Evolutionary conservation across 2,797 vertebrate species (phyloP), one percentile per base, ranked within the genome.

Genomic region (Melanogrammus aeglefinus): DNA sequence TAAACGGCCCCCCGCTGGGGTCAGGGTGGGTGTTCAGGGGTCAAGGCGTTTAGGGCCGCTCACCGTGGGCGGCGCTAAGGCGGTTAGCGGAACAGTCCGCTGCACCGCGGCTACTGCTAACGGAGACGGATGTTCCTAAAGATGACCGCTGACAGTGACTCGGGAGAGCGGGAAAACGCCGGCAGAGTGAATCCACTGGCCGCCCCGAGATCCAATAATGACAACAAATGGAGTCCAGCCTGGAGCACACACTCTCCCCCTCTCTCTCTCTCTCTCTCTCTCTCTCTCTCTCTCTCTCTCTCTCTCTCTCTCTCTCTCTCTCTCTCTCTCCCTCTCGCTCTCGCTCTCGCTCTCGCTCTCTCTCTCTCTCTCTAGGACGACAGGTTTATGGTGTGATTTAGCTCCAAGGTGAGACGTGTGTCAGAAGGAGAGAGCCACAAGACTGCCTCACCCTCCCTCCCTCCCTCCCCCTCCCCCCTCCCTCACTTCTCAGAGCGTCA

Each of bases 391-490:
- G 76, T 77, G 44, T 79, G 80, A 85, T 85, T 83, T 74, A 78
- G 14, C 84, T 82, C 80, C 86, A 89, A 81, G 86, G 87, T 87
- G 76, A 82, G 74, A 73, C 0, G n/a, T 21, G 51, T 76, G 85
- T 85, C 81, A 74, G 83, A 77, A 75, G 82, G 80, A 80, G 80
- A 84, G 74, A 76, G 81, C 78, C 77, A 57, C 76, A 75, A 75
- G 72, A 77, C 73, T 79, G 13, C 74, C 84, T 66, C 72, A 7
- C 57, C 6, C 57, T 24, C 9, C 57, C 57, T 24, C 9, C 57
- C 57, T 7, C 4, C 57, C 57, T n/a, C 6, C 57, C n/a, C 2
- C 57, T 8, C n/a, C 1, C 57, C 41, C 41, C 41, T n/a, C 57
- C 6, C 57, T 24, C 9, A n/a, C 57, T 7, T 2, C 57, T 81